These are phyloP conservation scores for Palaemon carinicauda DNA, from an alignment of 1,140 invertebrate species.

Conservation along the genomic window DNA sequence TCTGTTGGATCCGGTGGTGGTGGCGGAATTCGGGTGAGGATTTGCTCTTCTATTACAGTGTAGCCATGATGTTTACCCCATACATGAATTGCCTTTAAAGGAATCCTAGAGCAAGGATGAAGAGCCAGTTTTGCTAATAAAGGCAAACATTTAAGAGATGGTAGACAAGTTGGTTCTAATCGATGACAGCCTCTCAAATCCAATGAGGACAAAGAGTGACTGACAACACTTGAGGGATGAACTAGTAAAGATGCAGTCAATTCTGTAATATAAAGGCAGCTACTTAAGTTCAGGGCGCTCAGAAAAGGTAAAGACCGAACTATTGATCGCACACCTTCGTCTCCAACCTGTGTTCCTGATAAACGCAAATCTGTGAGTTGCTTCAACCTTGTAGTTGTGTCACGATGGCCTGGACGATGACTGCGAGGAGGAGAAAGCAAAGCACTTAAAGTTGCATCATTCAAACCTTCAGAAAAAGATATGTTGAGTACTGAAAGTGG, in stretches of 20 bases:
- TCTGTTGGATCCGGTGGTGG: not conserved
- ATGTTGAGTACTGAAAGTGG: slow-evolving; percentile 79
- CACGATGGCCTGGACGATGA: slow-evolving; percentile 82
- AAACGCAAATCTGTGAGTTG: slow-evolving; percentile 79
- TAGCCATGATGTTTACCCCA: slow-evolving; percentile 57
- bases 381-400: slow-evolving; percentile 81
- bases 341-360: slow-evolving; percentile 87
- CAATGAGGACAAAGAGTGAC: slow-evolving; percentile 38
- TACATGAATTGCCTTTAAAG: slow-evolving; percentile 39
- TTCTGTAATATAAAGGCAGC: slow-evolving; percentile 84
- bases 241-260: slow-evolving; percentile 78
- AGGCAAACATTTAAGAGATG: slow-evolving; percentile 46
- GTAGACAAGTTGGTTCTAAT: slow-evolving; percentile 46
- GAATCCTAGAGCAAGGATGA: slow-evolving; percentile 39
- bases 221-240: slow-evolving; percentile 47
- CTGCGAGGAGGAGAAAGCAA: slow-evolving; percentile 76
- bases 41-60: slow-evolving; percentile 7
- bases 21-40: slow-evolving; percentile 35
- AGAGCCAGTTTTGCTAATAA: slow-evolving; percentile 44
- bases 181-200: slow-evolving; percentile 55
- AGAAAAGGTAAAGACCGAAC: slow-evolving; percentile 71
- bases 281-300: slow-evolving; percentile 77
- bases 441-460: slow-evolving; percentile 82
- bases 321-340: slow-evolving; percentile 75
- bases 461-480: slow-evolving; percentile 80